Conservation (phyloP, 1,140 invertebrate species). For the Leucophenga varia region DNA sequence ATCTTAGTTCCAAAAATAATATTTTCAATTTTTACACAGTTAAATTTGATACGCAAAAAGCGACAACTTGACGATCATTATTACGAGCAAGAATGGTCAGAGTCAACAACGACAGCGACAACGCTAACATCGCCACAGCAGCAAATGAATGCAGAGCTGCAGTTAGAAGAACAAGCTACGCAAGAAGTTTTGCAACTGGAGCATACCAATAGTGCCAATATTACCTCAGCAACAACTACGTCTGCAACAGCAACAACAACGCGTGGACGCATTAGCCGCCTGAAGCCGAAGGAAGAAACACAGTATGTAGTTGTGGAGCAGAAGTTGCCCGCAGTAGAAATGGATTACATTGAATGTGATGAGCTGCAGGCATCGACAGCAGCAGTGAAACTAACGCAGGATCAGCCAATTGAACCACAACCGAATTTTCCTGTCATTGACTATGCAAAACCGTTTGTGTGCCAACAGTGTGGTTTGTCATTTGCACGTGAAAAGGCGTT, state of each 20-base stretch:
- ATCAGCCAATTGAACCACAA: constrained; percentile 13
- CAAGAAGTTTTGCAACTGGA: constrained; percentile 8
- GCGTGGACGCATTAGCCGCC: constrained; percentile 40
- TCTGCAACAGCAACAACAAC: constrained; percentile 7
- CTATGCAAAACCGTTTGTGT: constrained; percentile 75
- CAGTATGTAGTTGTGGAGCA: constrained; percentile 35
- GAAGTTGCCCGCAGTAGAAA: constrained; percentile 7
- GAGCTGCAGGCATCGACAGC: constrained; percentile 7
- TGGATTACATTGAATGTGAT: constrained; percentile 25
- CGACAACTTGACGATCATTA: constrained; percentile 38
- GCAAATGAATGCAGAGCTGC: constrained; percentile 9
- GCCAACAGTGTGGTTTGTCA: constrained; percentile 74
- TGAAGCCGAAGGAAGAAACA: constrained; percentile 46
- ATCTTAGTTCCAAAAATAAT: constrained; percentile 3
- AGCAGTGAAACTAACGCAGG: constrained; percentile 17
- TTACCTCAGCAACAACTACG: constrained; percentile 19
- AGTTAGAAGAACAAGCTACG: constrained; percentile 1
- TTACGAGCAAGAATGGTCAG: constrained; percentile 47
- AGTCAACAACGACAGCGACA: constrained; percentile 18
- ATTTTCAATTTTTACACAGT: constrained; percentile 19
- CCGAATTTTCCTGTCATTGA: constrained; percentile 63
- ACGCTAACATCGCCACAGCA: constrained; percentile 5
- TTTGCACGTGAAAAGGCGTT: constrained; percentile 80
- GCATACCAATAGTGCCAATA: constrained; percentile 14
- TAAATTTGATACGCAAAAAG: constrained; percentile 35